phyloP scores from a whole-genome alignment of 2,797 vertebrate species.

The Sandelia bainsii region DNA sequence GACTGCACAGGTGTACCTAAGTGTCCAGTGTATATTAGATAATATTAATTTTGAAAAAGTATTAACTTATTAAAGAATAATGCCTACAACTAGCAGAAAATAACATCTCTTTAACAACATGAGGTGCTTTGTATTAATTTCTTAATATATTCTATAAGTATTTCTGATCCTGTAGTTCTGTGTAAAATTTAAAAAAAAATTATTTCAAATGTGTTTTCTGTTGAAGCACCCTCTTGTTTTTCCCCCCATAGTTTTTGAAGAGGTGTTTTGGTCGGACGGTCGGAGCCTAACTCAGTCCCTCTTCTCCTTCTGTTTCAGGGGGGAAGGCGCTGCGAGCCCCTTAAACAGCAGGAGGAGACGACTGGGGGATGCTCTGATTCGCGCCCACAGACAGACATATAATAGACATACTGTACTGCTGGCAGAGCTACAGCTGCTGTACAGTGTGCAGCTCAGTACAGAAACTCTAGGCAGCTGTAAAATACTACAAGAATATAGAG shows the following conservation, averaged over 20 bases:
- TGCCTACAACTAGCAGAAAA: conserved; percentile 5
- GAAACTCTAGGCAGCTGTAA: conserved; percentile 74
- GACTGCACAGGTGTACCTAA: too few relatives aligned
- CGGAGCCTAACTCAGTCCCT: conserved; percentile 89
- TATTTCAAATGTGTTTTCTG: not conserved
- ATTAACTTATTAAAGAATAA: not conserved
- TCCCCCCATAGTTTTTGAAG: conserved; percentile 66
- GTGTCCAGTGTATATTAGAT: not conserved
- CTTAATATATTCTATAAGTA: not conserved
- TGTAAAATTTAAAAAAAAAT: conserved; percentile 11
- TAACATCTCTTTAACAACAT: conserved; percentile 17
- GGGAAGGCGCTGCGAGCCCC: conserved; percentile 91
- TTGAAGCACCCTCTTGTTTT: conserved; percentile 58
- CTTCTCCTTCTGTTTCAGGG: conserved; percentile 99
- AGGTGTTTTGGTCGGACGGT: conserved; percentile 71
- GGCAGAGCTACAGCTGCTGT: conserved; percentile 18
- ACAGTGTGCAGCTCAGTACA: conserved; percentile 44
- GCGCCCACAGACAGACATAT: conserved; percentile 38
- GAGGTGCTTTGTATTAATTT: not conserved
- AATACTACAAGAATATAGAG: conserved; percentile 37
- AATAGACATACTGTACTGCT: conserved; percentile 27
- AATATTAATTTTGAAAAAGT: not conserved
- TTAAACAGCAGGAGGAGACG: conserved; percentile 93
- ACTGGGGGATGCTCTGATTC: conserved; percentile 74
- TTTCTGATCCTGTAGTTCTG: not conserved